Base-by-base conservation (phyloP, 2,113 vertebrate species). In the Laticauda colubrina region DNA sequence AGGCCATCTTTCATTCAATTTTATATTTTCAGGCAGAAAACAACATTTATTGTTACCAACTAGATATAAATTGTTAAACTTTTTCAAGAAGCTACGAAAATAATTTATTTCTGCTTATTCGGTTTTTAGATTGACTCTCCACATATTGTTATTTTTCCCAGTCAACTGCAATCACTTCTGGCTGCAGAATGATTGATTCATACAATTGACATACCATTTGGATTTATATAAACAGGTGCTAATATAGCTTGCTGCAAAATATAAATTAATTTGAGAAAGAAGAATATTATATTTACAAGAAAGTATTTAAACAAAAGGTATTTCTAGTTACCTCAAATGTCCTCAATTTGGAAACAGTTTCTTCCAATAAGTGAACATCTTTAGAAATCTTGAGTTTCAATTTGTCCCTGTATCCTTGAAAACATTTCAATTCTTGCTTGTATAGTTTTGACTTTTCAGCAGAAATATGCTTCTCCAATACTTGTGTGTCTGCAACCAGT, bases 291-390 rank as follows among this genome's bases (percentile, higher is more conserved):
- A 26, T 3, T 87, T 87, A 87, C 85, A 34, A 24, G 20, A 54
- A 85, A 24, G 43, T 9, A 64, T 64, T 88, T 7, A 48, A 29
- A 29, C 54, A 53, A 2, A 23, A 20, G 3, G 23, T 26, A 24
- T 20, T 87, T 93, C 90, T 85, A 24, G n/a, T 96, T 97, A 99
- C 99, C 98, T 99, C 98, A 96, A 98, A 98, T 93, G 98, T 93
- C 97, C 97, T 98, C 96, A 99, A 91, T 97, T 98, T 99, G 54
- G 98, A 98, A 91, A 96, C 92, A 93, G 98, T 96, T 96, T 98
- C 99, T 96, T 99, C 98, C 91, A 99, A 96, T 57, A 97, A 95
- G 89, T 97, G 97, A 85, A 98, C 93, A 92, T 99, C 98, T 89
- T 98, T 98, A 11, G 97, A 98, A 94, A 97, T 96, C 85, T 94